Percentiles rank a stretch among this genome's conserved stretches.
phyloP scores from a whole-genome alignment of 2,113 vertebrate genomes.

The Daboia siamensis region DNA sequence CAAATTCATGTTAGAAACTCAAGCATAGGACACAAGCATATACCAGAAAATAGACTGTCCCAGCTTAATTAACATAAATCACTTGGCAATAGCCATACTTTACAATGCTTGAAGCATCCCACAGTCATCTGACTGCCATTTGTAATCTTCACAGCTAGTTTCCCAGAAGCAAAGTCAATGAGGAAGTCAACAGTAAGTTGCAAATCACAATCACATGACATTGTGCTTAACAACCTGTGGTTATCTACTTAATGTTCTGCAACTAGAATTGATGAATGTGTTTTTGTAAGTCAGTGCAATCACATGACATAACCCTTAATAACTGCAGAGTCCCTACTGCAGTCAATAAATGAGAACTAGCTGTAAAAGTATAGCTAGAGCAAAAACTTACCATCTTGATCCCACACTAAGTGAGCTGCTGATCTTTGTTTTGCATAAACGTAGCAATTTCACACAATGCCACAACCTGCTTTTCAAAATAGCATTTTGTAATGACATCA shows the following conservation, averaged over 20 bases:
- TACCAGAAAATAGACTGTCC: too few relatives aligned
- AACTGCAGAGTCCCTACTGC: neutral
- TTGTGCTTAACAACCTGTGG: neutral
- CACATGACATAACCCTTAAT: neutral
- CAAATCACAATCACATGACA: neutral
- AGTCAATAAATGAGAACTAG: neutral
- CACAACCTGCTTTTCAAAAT: neutral
- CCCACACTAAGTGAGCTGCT: neutral
- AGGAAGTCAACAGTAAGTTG: neutral
- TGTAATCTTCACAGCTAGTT: neutral
- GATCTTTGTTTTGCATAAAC: neutral
- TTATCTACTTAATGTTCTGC: neutral
- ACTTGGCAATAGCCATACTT: neutral
- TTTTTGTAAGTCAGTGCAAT: neutral
- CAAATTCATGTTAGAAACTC: too few relatives aligned
- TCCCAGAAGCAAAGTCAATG: neutral
- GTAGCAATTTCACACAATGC: neutral
- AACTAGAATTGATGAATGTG: neutral
- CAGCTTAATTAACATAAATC: too few relatives aligned
- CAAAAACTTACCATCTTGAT: neutral
- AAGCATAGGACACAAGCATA: too few relatives aligned
- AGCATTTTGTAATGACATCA: neutral
- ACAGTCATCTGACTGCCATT: neutral
- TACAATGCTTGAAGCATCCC: neutral
- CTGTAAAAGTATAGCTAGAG: neutral